Evolutionary conservation across 2,888 invertebrate genomes (phyloP), one percentile per base, ranked within the genome.

Genomic region (Zaprionus lineosus): DNA sequence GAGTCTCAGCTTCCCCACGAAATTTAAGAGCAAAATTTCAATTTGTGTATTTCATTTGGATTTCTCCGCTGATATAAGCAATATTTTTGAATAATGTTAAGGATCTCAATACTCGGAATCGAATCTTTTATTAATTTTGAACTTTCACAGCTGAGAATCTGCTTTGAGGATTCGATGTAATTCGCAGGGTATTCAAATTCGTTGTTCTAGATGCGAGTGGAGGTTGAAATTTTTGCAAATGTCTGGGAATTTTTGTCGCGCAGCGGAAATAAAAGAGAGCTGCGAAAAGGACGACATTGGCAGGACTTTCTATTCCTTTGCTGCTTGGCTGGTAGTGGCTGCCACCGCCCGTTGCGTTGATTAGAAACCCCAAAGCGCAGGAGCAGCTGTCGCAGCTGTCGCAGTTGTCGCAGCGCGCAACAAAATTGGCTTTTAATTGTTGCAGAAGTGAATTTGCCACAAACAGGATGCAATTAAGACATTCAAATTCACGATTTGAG

Each of bases 401-500:
- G 50, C 58, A 56, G 74, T 60, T 69, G 61, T 70, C 66, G 69
- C 46, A 48, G 61, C 41, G 50, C 26, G 58, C 55, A 33, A 26
- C 63, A 55, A 73, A 79, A 81, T 83, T 81, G 79, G 79, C 83
- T 83, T 74, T 79, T 81, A 83, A 81, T 81, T 81, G 83, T 60
- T 62, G 66, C 76, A 55, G 64, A 77, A 77, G 72, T 69, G 72
- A 76, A 74, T 77, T 74, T 68, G 77, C 74, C 71, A 59, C 75
- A 75, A 79, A 76, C 76, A 79, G 79, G 79, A 81, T 79, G 83
- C 74, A 81, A 81, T 81, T 81, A 83, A 81, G 79, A 76, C 79
- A 76, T 75, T 73, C 63, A 61, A 67, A 56, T 68, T 51, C 63
- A 55, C 40, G 56, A 68, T 62, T 67, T 29, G 39, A 68, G 63